Base-by-base conservation (phyloP, 2,797 vertebrate species). In the Channa striata region DNA sequence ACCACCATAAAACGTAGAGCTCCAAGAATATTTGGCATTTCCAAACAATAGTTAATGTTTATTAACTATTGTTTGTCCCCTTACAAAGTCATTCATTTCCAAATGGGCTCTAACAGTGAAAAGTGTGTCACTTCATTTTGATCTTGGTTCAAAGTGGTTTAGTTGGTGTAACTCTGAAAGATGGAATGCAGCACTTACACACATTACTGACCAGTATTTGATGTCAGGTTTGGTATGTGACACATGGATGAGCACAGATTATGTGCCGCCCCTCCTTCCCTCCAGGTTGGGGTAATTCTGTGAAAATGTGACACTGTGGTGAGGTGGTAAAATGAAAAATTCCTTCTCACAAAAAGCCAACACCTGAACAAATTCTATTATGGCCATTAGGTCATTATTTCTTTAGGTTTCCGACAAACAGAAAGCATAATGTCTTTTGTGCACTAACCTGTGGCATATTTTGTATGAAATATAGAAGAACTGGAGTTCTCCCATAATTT, bases 161-260 rank as follows among this genome's bases (percentile, higher is more conserved):
- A 17, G 39, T 39, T 43, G 10, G 39, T 40, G 51, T 36, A 49
- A 23, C 33, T 11, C 30, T 61, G 46, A 17, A n/a, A 21, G 40
- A 39, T 12, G 72, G 68, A 63, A 59, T 63, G 68, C 44, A 21
- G 68, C 10, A 14, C 30, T 6, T 58, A 70, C 14, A 69, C 56
- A 74, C 57, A 46, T 60, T 59, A 63, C 50, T 61, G 73, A 63
- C 52, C 21, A 21, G 69, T 65, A 64, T 77, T 77, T 77, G 75
- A 81, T 78, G 72, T 78, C 64, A 59, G 68, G 47, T 61, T 69
- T 54, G 71, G 79, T 83, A 86, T 87, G 74, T 82, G 77, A 72
- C 78, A 81, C 83, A 83, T 73, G 84, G 68, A 73, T 87, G 80
- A 79, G 52, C 78, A 83, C 61, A 65, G 52, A 81, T 68, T 51